These are phyloP conservation scores for Tichodroma muraria DNA, from an alignment of 2,113 vertebrate species.

Conservation along the genomic window DNA sequence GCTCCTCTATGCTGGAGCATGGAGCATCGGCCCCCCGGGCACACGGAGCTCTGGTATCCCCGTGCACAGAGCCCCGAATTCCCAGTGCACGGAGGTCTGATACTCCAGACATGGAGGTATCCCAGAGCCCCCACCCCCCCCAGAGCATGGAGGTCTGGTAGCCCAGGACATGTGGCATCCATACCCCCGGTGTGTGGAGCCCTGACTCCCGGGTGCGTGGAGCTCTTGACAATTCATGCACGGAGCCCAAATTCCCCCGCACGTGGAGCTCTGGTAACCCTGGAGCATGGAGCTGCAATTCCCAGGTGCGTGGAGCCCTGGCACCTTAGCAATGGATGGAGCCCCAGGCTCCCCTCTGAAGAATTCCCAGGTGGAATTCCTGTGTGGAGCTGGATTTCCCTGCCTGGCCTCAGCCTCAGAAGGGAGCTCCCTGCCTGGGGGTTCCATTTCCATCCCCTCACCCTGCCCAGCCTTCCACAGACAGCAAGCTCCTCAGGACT, in stretches of 20 bases:
- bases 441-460: background rate
- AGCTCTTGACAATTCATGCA: background rate
- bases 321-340: background rate
- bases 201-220: too few species aligned
- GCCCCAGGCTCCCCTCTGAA: background rate
- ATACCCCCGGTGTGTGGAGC: too few species aligned
- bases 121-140: too few species aligned
- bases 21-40: background rate
- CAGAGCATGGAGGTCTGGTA: background rate
- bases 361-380: background rate
- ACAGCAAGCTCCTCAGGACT: background rate
- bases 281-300: background rate
- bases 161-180: accelerated
- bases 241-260: background rate
- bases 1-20: too few species aligned
- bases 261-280: background rate
- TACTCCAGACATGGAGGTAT: too few species aligned
- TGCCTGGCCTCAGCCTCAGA: background rate
- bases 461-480: background rate
- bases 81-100: background rate
- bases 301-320: background rate
- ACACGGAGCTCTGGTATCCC: background rate
- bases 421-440: background rate
- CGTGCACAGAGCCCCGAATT: background rate
- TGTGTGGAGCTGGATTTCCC: accelerated